Conservation (phyloP, 2,797 vertebrate species). For the Nasua narica region DNA sequence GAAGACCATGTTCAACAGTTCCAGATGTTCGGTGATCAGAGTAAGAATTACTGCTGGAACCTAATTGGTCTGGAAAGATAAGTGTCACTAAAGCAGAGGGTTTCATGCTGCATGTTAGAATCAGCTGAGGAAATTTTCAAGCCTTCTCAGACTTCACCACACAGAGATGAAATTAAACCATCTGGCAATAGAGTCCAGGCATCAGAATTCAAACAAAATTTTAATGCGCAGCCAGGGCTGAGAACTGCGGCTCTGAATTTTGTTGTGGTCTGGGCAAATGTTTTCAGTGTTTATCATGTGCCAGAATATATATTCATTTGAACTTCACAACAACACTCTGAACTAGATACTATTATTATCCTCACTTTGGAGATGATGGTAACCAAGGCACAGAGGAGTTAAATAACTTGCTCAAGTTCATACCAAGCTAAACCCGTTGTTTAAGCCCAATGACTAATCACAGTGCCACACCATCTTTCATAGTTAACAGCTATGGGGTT, state of each 20-base stretch:
- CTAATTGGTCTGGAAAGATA: conserved; percentile 39
- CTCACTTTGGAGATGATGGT: background rate
- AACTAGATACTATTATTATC: background rate
- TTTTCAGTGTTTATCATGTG: background rate
- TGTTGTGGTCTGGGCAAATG: background rate
- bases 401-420: background rate
- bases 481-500: background rate
- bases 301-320: background rate
- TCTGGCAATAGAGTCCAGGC: background rate
- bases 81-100: background rate
- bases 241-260: background rate
- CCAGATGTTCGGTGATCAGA: background rate
- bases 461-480: background rate
- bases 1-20: background rate
- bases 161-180: background rate
- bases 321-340: background rate
- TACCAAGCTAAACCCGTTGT: background rate
- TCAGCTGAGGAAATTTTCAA: background rate
- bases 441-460: background rate
- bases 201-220: background rate
- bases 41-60: background rate
- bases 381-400: background rate
- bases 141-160: background rate
- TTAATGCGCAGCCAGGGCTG: background rate
- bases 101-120: background rate